These are phyloP conservation scores for Diloba caeruleocephala DNA, from an alignment of 2,888 invertebrate genomes.

Conservation along the genomic window DNA sequence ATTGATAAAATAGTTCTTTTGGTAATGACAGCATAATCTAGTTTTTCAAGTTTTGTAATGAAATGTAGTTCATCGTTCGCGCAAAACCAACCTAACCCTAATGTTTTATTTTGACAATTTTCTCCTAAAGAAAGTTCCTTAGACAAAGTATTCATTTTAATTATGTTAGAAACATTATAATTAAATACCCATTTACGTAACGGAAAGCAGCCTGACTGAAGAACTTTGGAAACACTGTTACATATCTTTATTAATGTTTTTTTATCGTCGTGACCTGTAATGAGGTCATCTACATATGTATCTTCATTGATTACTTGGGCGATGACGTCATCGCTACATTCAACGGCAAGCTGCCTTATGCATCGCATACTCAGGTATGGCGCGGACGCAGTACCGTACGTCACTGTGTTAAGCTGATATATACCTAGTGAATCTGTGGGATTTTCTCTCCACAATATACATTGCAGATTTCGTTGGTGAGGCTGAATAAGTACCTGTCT, in stretches of 20 bases:
- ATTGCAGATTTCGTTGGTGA: constrained; percentile 9
- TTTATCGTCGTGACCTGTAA: constrained; percentile 5
- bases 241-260: constrained; percentile 1
- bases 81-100: constrained; percentile 30
- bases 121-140: constrained; percentile 10
- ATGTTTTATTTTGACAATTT: constrained; percentile 13
- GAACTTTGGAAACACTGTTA: background rate
- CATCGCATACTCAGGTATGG: constrained; percentile 20
- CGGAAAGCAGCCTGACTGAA: constrained; percentile 29
- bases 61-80: constrained; percentile 26
- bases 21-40: background rate
- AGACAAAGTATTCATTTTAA: too few relatives aligned
- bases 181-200: constrained; percentile 33
- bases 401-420: background rate
- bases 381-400: constrained; percentile 4
- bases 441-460: constrained; percentile 2
- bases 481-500: constrained; percentile 6
- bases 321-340: constrained; percentile 3
- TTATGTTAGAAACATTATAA: background rate
- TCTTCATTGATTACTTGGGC: constrained; percentile 5
- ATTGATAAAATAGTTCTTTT: constrained; percentile 35
- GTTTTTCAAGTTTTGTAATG: constrained; percentile 7
- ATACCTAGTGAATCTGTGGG: background rate
- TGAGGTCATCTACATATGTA: constrained; percentile 18
- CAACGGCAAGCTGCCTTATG: constrained; percentile 2